Base-by-base conservation (phyloP, 2,888 invertebrate species). In the Epirrita christyi region DNA sequence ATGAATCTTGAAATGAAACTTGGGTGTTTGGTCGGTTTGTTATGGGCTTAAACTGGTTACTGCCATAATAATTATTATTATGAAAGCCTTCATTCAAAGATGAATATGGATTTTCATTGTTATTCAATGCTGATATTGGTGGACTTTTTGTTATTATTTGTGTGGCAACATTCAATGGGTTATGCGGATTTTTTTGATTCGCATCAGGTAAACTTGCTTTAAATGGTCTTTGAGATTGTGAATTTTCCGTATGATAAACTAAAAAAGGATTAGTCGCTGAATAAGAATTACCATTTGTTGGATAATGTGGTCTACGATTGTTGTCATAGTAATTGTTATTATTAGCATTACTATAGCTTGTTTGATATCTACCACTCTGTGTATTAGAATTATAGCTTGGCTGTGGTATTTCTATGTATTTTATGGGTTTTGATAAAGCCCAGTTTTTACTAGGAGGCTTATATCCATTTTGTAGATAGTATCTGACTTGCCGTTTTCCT, bases 91-190 rank as follows among this genome's bases (percentile, higher is more conserved):
- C 94, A 63, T 93, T 85, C 52, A 87, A 72, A 21, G 88, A 76
- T 8, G 83, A 68, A 69, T 85, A 91, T 7, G 80, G 81, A 58
- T 86, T 86, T 61, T 82, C 81, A 65, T 82, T 83, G 45, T 80
- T 80, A 29, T 75, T 78, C 51, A 94, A 86, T 36, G 92, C 86
- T 27, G 93, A 93, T 55, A 93, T 88, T 36, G 93, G 93, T 43
- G 93, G 93, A 53, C 92, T 91, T 74, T 93, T 93, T 13, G 93
- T 93, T 41, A 94, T 93, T 43, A 87, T 84, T 73, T 86, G 89
- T 36, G 85, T 86, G 15, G 79, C 78, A 49, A 77, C 61, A 71
- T 85, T 85, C 36, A 80, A 65, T 32, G 83, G 80, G 63, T 71
- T 82, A 65, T 81, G 80, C 36, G 69, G 66, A 53, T 67, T 59